Evolutionary conservation across 1,140 invertebrate species (phyloP).

Genomic region (Archivesica marissinica): DNA sequence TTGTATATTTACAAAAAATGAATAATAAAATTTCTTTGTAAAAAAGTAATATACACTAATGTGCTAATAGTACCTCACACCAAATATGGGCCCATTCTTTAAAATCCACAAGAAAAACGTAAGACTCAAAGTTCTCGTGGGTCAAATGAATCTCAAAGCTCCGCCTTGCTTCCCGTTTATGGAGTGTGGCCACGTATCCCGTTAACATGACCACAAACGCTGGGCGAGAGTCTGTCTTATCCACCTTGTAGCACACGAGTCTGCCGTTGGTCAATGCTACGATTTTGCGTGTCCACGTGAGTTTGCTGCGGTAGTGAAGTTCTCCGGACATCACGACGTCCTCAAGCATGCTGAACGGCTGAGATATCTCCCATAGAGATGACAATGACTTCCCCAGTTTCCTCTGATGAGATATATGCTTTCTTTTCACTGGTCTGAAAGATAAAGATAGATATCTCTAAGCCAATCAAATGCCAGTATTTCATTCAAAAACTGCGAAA

Average conservation of each 20-base stretch:
- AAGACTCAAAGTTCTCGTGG: constrained; percentile 68
- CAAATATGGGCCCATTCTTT: constrained; percentile 74
- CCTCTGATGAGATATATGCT: constrained; percentile 17
- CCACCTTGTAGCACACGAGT: constrained; percentile 71
- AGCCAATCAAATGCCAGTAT: too few species aligned
- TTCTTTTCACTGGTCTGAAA: constrained; percentile 42
- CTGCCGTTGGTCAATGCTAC: constrained; percentile 71
- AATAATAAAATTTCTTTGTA: too few species aligned
- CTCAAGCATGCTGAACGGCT: constrained; percentile 68
- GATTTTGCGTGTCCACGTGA: constrained; percentile 70
- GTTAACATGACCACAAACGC: constrained; percentile 65
- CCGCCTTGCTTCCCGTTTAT: constrained; percentile 65
- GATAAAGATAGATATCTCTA: too few species aligned
- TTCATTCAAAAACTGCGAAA: too few species aligned
- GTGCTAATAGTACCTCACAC: constrained; percentile 70
- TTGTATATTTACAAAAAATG: too few species aligned
- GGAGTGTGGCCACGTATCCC: constrained; percentile 66
- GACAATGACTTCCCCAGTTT: constrained; percentile 54
- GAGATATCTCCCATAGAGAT: constrained; percentile 68
- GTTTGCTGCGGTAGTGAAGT: constrained; percentile 69
- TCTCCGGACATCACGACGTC: constrained; percentile 71
- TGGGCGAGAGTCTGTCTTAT: constrained; percentile 67
- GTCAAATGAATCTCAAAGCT: constrained; percentile 72
- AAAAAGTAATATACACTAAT: too few species aligned
- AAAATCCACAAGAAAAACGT: constrained; percentile 72